Conservation (phyloP, 2,888 invertebrate genomes). For the Drosophila kanekoi region DNA sequence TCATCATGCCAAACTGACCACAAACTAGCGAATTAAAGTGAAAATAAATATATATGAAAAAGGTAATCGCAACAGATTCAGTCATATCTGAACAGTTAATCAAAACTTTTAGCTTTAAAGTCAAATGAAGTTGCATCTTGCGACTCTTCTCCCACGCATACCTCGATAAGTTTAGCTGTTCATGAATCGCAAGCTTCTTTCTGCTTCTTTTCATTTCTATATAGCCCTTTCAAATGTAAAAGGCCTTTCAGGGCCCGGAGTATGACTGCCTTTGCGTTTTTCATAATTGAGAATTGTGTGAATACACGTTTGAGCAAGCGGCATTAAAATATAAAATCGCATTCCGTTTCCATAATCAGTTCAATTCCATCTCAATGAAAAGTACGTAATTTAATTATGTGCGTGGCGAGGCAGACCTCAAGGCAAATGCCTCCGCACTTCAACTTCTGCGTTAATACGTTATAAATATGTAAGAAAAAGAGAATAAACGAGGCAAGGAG, state of each 20-base stretch:
- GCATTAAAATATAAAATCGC: slow-evolving; percentile 20
- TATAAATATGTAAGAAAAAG: slow-evolving; percentile 52
- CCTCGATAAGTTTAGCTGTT: no score
- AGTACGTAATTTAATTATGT: slow-evolving; percentile 70
- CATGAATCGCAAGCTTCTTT: no score
- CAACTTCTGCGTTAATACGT: slow-evolving; percentile 55
- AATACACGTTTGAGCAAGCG: slow-evolving; percentile 9
- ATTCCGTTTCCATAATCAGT: slow-evolving; percentile 59
- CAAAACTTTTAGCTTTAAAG: no score
- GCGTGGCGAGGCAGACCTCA: slow-evolving; percentile 45
- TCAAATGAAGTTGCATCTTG: no score
- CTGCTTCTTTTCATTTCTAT: no score
- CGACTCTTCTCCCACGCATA: no score
- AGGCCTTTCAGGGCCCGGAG: neutral
- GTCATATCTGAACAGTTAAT: no score
- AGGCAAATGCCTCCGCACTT: slow-evolving; percentile 51
- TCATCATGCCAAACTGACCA: neutral
- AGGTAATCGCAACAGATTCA: no score
- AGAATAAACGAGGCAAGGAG: neutral
- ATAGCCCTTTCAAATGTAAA: neutral
- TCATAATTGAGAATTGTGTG: neutral
- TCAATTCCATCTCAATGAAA: slow-evolving; percentile 44
- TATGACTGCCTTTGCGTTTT: neutral
- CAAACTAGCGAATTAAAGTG: neutral
- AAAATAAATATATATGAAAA: no score